Conservation (phyloP, 2,888 invertebrate genomes). For the Bembecia ichneumoniformis region DNA sequence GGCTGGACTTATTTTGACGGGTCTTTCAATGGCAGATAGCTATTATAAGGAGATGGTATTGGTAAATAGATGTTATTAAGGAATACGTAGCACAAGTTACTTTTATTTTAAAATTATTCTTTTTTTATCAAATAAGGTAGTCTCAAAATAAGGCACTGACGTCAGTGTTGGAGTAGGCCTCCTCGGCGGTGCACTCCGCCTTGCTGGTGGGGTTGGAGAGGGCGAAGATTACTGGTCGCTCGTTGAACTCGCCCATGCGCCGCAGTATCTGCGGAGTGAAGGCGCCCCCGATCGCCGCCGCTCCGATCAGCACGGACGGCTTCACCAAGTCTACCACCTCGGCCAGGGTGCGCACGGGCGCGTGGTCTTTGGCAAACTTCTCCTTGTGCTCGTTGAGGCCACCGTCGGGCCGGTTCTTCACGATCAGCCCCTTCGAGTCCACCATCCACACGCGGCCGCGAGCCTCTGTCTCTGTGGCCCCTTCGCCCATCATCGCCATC, state of each 20-base stretch:
- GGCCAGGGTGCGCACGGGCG: slow-evolving; percentile 81
- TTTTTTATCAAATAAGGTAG: no score
- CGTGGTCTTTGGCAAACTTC: slow-evolving; percentile 83
- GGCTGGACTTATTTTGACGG: no score
- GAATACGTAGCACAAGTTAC: no score
- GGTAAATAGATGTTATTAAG: no score
- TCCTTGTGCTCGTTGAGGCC: slow-evolving; percentile 85
- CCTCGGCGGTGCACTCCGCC: slow-evolving; percentile 99
- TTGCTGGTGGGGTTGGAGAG: slow-evolving; percentile 98
- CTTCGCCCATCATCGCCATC: slow-evolving; percentile 93
- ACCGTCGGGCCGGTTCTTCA: slow-evolving; percentile 86
- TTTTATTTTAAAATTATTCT: no score
- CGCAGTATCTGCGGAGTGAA: slow-evolving; percentile 90
- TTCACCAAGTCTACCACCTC: slow-evolving; percentile 86
- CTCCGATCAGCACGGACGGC: slow-evolving; percentile 94
- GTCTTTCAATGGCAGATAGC: no score
- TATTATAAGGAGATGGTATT: no score
- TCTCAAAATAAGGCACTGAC: slow-evolving; percentile 56
- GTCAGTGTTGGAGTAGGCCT: slow-evolving; percentile 90
- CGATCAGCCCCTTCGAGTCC: slow-evolving; percentile 95
- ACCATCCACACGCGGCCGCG: slow-evolving; percentile 91
- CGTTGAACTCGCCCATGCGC: slow-evolving; percentile 88
- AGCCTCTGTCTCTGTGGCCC: slow-evolving; percentile 82
- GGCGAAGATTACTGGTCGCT: slow-evolving; percentile 94
- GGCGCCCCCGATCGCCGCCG: slow-evolving; percentile 94